phyloP scores from a whole-genome alignment of 2,113 vertebrate species.

The Danionella cerebrum region DNA sequence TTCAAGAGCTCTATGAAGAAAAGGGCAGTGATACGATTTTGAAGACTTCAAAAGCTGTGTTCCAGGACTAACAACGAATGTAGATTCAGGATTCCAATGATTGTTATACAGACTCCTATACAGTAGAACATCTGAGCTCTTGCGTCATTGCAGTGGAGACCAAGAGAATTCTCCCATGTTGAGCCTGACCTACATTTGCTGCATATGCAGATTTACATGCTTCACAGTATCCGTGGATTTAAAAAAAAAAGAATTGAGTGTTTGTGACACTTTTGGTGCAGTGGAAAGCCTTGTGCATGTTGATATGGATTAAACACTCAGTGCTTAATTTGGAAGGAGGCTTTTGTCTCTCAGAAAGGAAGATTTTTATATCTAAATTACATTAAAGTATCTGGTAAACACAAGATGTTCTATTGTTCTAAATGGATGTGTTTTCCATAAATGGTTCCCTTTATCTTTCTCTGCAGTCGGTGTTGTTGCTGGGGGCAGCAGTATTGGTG shows the following conservation, averaged over 20 bases:
- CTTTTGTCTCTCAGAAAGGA: background rate
- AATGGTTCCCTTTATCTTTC: background rate
- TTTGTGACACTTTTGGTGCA: background rate
- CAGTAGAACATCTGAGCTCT: background rate
- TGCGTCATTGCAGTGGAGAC: background rate
- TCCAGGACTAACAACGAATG: background rate
- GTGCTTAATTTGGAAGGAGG: too few species aligned
- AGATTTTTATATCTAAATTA: background rate
- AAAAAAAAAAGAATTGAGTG: background rate
- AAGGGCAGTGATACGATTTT: too few species aligned
- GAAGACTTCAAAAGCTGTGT: background rate
- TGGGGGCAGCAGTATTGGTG: conserved; percentile 80
- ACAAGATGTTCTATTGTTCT: too few species aligned
- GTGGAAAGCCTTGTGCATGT: background rate
- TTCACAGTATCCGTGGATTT: background rate
- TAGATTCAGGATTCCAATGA: background rate
- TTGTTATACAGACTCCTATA: background rate
- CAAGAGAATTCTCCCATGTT: conserved; percentile 5
- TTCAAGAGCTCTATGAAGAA: too few species aligned
- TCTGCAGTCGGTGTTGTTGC: conserved; percentile 79
- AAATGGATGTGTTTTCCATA: too few species aligned
- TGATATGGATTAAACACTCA: background rate
- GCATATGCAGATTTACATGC: background rate
- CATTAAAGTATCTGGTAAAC: too few species aligned
- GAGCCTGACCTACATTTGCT: conserved; percentile 15